These are phyloP conservation scores for Distichodus sexfasciatus DNA, from an alignment of 2,797 vertebrate species.

Conservation along the genomic window DNA sequence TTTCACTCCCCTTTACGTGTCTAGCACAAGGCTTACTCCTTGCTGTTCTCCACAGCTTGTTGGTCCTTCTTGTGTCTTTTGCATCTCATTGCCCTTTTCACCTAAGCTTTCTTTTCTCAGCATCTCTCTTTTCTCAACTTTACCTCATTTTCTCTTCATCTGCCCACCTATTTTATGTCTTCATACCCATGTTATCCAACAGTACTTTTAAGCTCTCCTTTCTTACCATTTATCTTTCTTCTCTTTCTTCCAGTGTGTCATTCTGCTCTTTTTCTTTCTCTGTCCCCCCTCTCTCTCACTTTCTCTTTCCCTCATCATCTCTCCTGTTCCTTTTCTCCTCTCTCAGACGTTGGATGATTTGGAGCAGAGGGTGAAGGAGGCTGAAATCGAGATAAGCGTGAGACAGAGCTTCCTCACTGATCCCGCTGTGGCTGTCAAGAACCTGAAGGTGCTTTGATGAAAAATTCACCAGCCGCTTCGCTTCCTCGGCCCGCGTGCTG, in stretches of 20 bases:
- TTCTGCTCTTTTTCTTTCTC: conserved; percentile 1
- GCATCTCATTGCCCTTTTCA: conserved; percentile 27
- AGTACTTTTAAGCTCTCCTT: background rate
- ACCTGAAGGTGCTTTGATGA: conserved; percentile 85
- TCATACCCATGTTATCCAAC: no score
- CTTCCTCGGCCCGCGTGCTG: conserved; percentile 18
- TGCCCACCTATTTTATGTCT: no score
- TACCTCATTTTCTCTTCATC: no score
- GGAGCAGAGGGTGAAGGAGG: conserved; percentile 88
- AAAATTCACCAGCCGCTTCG: conserved; percentile 46
- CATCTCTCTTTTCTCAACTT: background rate
- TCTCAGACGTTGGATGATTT: conserved; percentile 89
- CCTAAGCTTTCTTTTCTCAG: conserved; percentile 31
- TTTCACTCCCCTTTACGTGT: background rate
- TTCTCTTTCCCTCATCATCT: conserved; percentile 12
- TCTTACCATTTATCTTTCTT: background rate
- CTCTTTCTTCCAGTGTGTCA: background rate
- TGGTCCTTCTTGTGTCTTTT: conserved; percentile 5
- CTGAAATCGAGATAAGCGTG: conserved; percentile 93
- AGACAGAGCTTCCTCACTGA: conserved; percentile 96
- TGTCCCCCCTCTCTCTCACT: conserved; percentile 20
- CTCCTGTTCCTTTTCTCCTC: conserved; percentile 22
- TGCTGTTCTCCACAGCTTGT: background rate
- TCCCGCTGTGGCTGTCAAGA: conserved; percentile 92
- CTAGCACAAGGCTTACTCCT: background rate